Evolutionary conservation across 1,140 invertebrate genomes (phyloP).

Genomic region (Cotesia glomerata): DNA sequence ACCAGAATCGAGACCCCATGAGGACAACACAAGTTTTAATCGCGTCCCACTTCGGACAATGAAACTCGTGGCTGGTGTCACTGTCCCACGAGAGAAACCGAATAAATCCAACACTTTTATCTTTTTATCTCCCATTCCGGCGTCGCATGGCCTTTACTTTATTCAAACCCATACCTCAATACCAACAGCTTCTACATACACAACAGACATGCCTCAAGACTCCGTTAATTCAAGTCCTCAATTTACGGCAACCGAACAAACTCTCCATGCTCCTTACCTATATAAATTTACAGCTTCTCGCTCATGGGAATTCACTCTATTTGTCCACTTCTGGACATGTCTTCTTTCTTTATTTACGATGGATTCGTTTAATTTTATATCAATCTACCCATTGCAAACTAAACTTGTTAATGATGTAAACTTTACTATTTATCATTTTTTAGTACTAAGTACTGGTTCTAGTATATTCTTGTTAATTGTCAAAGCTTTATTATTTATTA

Average conservation of each 20-base stretch:
- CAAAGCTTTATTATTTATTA: too few species aligned
- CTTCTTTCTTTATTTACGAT: neutral
- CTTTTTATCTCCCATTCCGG: neutral
- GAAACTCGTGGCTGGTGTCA: constrained; percentile 7
- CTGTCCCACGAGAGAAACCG: constrained; percentile 1
- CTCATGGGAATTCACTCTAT: neutral
- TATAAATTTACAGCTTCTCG: neutral
- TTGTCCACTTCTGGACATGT: neutral
- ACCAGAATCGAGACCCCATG: constrained; percentile 14
- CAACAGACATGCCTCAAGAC: neutral
- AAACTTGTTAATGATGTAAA: too few species aligned
- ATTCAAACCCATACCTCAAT: neutral
- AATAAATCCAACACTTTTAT: constrained; percentile 6
- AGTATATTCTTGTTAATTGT: too few species aligned
- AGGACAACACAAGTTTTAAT: neutral
- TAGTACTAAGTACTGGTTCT: too few species aligned
- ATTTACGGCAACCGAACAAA: constrained; percentile 12
- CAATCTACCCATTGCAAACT: neutral
- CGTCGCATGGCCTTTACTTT: neutral
- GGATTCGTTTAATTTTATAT: constrained; percentile 12
- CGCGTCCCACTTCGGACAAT: constrained; percentile 23
- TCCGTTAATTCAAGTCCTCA: constrained; percentile 24
- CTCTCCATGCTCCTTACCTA: neutral
- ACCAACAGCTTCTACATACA: neutral
- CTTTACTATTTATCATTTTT: too few species aligned